phyloP scores from a whole-genome alignment of 1,140 invertebrate genomes.

The Calosoma granatense region DNA sequence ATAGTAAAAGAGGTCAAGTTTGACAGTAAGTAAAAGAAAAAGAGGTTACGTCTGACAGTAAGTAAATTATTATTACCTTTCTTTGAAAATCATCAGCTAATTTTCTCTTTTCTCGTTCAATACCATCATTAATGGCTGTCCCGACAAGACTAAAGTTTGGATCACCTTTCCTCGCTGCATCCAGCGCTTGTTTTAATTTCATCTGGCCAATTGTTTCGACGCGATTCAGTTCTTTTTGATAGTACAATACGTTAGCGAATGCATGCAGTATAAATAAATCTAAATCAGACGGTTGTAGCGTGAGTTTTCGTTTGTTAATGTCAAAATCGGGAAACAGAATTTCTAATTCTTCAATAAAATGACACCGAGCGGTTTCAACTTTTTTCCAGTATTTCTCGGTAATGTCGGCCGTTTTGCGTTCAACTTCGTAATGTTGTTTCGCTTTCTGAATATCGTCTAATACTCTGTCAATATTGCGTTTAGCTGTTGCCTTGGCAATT shows the following conservation, averaged over 20 bases:
- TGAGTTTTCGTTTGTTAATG: slow-evolving; percentile 51
- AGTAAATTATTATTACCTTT: slow-evolving; percentile 33
- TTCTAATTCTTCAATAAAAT: slow-evolving; percentile 62
- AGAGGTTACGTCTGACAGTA: neutral
- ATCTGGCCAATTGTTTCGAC: slow-evolving; percentile 51
- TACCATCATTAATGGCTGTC: slow-evolving; percentile 40
- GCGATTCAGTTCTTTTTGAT: slow-evolving; percentile 62
- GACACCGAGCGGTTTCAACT: slow-evolving; percentile 54
- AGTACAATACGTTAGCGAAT: slow-evolving; percentile 51
- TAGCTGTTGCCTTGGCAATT: slow-evolving; percentile 35
- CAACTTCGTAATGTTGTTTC: slow-evolving; percentile 46
- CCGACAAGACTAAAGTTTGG: slow-evolving; percentile 32
- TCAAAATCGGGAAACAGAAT: slow-evolving; percentile 60
- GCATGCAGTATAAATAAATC: slow-evolving; percentile 58
- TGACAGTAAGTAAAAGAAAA: neutral
- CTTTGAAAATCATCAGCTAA: slow-evolving; percentile 44
- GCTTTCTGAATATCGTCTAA: slow-evolving; percentile 46
- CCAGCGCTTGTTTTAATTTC: slow-evolving; percentile 51
- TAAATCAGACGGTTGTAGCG: slow-evolving; percentile 49
- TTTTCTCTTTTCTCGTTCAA: slow-evolving; percentile 44
- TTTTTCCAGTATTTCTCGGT: slow-evolving; percentile 62
- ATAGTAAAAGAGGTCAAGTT: no score
- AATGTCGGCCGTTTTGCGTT: slow-evolving; percentile 43
- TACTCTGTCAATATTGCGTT: slow-evolving; percentile 50
- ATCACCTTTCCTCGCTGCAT: slow-evolving; percentile 38